phyloP scores from a whole-genome alignment of 1,140 invertebrate genomes.

The Lordiphosa stackelbergi region DNA sequence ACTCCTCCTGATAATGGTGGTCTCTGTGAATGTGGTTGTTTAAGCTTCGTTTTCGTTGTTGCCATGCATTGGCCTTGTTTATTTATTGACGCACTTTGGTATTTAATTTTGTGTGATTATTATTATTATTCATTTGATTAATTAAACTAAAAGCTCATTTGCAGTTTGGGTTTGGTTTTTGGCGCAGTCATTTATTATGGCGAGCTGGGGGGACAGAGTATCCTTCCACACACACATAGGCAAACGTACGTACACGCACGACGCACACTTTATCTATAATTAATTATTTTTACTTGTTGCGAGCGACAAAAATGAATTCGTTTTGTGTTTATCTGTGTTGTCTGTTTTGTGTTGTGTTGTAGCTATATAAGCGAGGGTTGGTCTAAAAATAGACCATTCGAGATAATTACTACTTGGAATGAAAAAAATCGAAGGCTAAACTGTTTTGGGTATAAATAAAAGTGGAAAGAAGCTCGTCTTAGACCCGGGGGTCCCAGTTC shows the following conservation, averaged over 20 bases:
- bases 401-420: too few relatives aligned
- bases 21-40: constrained; percentile 5
- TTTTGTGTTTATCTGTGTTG: constrained; percentile 15
- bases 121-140: constrained; percentile 61
- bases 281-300: constrained; percentile 74
- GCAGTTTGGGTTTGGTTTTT: constrained; percentile 1
- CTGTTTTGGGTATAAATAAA: too few relatives aligned
- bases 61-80: constrained; percentile 47
- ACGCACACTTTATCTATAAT: constrained; percentile 68
- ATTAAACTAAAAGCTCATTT: constrained; percentile 74
- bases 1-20: not conserved
- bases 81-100: constrained; percentile 35
- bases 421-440: too few relatives aligned
- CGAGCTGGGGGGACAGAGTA: not conserved
- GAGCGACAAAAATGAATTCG: constrained; percentile 51
- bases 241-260: constrained; percentile 11
- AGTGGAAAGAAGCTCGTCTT: too few relatives aligned
- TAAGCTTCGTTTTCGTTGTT: constrained; percentile 22
- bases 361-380: constrained; percentile 7
- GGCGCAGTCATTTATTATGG: constrained; percentile 65
- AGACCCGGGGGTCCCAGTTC: too few relatives aligned
- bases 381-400: too few relatives aligned
- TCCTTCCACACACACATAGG: not conserved
- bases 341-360: constrained; percentile 12
- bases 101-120: constrained; percentile 39